Percentiles rank a stretch among this genome's conserved stretches.
Conservation (phyloP, 1,140 invertebrate species). For the Heliothis subflexa region DNA sequence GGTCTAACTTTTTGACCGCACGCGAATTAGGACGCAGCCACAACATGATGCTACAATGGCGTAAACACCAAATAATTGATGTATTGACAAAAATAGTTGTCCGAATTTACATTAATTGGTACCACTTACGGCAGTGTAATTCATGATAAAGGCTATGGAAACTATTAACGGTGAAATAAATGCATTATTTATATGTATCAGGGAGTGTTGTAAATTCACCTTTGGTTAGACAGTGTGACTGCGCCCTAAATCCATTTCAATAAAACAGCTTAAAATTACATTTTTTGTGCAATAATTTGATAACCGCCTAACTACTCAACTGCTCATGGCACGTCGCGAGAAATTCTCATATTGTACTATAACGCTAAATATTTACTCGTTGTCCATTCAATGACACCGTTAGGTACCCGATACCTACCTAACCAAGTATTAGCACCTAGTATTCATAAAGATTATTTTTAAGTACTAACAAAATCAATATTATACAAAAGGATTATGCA, state of each 20-base stretch:
- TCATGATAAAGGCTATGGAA: too few relatives aligned
- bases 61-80: background rate
- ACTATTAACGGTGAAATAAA: background rate
- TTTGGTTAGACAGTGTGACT: background rate
- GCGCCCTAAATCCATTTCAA: background rate
- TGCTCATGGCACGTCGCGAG: conserved; percentile 58
- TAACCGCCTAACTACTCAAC: conserved; percentile 66
- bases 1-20: conserved; percentile 4
- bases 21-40: conserved; percentile 6
- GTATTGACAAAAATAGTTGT: background rate
- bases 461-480: conserved; percentile 60
- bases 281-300: conserved; percentile 72
- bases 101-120: background rate
- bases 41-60: background rate
- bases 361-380: conserved; percentile 60
- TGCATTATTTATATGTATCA: background rate
- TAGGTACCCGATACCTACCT: conserved; percentile 46
- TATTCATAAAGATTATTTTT: conserved; percentile 63
- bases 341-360: conserved; percentile 61
- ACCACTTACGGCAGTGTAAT: background rate
- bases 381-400: conserved; percentile 58
- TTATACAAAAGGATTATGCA: conserved; percentile 43
- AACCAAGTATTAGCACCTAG: conserved; percentile 64
- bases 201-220: background rate
- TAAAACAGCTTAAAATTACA: conserved; percentile 54